Evolutionary conservation across 2,888 invertebrate species (phyloP), one percentile per base, ranked within the genome.

Genomic region (Leucophenga maculata): DNA sequence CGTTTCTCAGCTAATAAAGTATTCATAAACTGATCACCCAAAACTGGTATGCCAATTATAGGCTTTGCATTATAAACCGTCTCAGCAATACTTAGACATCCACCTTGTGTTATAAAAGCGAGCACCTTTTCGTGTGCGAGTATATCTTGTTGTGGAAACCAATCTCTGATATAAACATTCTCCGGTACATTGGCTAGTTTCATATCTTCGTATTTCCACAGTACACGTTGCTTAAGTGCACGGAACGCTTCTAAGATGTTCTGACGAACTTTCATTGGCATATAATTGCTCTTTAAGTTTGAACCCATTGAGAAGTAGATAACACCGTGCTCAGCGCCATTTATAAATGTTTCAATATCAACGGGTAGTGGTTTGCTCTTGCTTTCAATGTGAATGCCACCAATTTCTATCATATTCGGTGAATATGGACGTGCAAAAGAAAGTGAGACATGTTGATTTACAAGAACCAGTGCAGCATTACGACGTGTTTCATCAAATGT

Each of bases 101-200:
- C 90, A 1, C 90, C 90, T 78, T 91, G 90, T 0, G 90, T 89
- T 66, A 91, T 88, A 72, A 90, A 90, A 0, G 89, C 81, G 48
- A 85, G 85, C 0, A 89, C 84, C 48, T 89, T 89, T 0, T 86
- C 86, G 78, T 90, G 89, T 54, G 86, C 86, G 54, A 86, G 67
- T 16, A 87, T 74, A 69, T 86, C 86, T 8, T 77, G 71, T 73
- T 87, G 87, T 14, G 87, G 86, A 26, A 86, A 79, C 86, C 86
- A 86, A 14, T 79, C 73, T 8, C 72, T 77, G 6, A 81, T 81
- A 6, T 78, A 74, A 8, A 86, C 77, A 73, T 86, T 86, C 9
- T 75, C 69, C 1, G 74, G 75, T 60, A 69, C 71, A 9, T 69
- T 84, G 80, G 6, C 76, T 70, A 87, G 74, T 11, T 73, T 18